Base-by-base conservation (phyloP, 2,113 vertebrate genomes). In the Vimba vimba region DNA sequence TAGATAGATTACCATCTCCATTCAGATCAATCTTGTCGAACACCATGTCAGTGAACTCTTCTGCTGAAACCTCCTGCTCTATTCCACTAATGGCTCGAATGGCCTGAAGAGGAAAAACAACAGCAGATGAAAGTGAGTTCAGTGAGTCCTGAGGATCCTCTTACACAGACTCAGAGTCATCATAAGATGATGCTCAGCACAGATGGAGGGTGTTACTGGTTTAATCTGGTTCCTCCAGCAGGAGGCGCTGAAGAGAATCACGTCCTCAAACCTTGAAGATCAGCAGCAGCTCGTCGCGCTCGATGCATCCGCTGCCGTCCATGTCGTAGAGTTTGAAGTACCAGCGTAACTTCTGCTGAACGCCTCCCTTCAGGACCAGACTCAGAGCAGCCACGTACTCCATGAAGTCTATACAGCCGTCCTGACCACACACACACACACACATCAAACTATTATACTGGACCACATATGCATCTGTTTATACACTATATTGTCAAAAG, bases 321-420 rank as follows among this genome's bases (percentile, higher is more conserved):
- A 96, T 91, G 60, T 97, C 96, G 19, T 95, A 96, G 4, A 97
- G 95, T 71, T 96, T 96, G 78, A 96, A 96, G 88, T 96, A 96
- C 95, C 96, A 97, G n/a, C 95, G 93, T 36, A 97, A 79, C 59
- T 96, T 96, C 92, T 97, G 95, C 86, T 97, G 94, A 90, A 96
- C 96, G 77, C 93, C 95, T 17, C 95, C 96, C 9, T 94, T 94
- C 39, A 96, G 92, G 76, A 97, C 95, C 0, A 96, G 93, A 88
- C 96, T 97, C 85, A 97, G 93, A 21, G 95, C 96, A 0, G 96
- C 96, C 12, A 96, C 95, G 0, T 97, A 97, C 83, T 96, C 96
- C 95, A 97, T 96, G 89, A 96, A 96, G 85, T 96, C 96, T 62
- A 96, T 96, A 52, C 90, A 96, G 2, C 96, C 96, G 50, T 96